These are phyloP conservation scores for Macrosoma leucophasiata DNA, from an alignment of 2,888 invertebrate species.

Conservation along the genomic window DNA sequence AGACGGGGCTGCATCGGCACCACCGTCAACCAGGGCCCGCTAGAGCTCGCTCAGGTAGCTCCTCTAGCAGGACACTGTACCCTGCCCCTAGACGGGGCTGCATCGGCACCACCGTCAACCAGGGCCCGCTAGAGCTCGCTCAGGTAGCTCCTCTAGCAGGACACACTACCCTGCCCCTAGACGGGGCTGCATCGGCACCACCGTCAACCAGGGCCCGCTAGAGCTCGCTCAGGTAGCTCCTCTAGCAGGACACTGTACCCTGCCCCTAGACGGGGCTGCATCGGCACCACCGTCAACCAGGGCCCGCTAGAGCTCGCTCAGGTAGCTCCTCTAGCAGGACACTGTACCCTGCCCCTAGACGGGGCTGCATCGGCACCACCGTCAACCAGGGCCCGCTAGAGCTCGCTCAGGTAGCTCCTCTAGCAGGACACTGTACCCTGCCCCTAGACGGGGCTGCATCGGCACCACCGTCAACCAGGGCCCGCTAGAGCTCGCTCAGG, in stretches of 20 bases:
- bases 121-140: slow-evolving; percentile 97
- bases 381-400: slow-evolving; percentile 98
- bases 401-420: slow-evolving; percentile 88
- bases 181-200: slow-evolving; percentile 96
- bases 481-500: slow-evolving; percentile 93
- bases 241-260: no score
- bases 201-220: slow-evolving; percentile 96
- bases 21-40: slow-evolving; percentile 95
- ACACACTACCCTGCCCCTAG: no score
- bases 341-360: no score
- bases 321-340: no score
- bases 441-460: slow-evolving; percentile 98
- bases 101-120: slow-evolving; percentile 94
- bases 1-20: slow-evolving; percentile 97
- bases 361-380: slow-evolving; percentile 95
- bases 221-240: slow-evolving; percentile 91
- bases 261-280: no score
- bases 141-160: no score
- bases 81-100: no score
- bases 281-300: slow-evolving; percentile 95
- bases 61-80: no score
- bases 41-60: slow-evolving; percentile 92
- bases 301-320: slow-evolving; percentile 97
- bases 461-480: slow-evolving; percentile 95
- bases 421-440: no score